Evolutionary conservation across 64 coral and sea anemone genomes (phyloP).

Genomic region (Actinia equina): DNA sequence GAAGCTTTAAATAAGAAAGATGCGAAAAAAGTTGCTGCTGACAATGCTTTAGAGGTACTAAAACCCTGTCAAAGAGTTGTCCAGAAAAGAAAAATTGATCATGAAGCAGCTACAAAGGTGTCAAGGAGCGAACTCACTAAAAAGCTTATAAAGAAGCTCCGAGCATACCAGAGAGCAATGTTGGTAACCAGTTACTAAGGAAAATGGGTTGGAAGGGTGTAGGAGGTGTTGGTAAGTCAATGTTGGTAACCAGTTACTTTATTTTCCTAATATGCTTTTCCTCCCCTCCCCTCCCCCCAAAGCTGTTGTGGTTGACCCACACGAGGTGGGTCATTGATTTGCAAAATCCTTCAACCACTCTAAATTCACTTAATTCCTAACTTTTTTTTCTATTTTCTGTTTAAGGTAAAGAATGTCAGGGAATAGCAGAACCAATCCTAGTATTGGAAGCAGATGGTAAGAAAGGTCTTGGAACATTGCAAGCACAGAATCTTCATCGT

Average conservation of each 20-base stretch:
- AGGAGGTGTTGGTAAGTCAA: slow-evolving; percentile 56
- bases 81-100: slow-evolving; percentile 24
- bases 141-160: slow-evolving; percentile 59
- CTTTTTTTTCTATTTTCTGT: neutral
- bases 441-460: slow-evolving; percentile 59
- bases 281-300: too few species aligned
- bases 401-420: slow-evolving; percentile 60
- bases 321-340: neutral
- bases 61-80: slow-evolving; percentile 67
- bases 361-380: neutral
- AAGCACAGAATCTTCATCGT: slow-evolving; percentile 18
- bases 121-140: slow-evolving; percentile 56
- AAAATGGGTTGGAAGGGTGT: slow-evolving; percentile 94
- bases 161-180: slow-evolving; percentile 71
- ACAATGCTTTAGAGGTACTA: slow-evolving; percentile 69
- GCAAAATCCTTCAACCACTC: too few species aligned
- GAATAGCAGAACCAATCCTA: slow-evolving; percentile 77
- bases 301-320: too few species aligned
- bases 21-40: slow-evolving; percentile 73
- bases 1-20: slow-evolving; percentile 52
- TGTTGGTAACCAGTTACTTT: neutral
- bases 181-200: slow-evolving; percentile 82
- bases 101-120: slow-evolving; percentile 37
- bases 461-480: slow-evolving; percentile 48
- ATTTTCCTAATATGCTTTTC: too few species aligned